phyloP scores from a whole-genome alignment of 2,888 invertebrate species.

The Parasteatoda lunata region DNA sequence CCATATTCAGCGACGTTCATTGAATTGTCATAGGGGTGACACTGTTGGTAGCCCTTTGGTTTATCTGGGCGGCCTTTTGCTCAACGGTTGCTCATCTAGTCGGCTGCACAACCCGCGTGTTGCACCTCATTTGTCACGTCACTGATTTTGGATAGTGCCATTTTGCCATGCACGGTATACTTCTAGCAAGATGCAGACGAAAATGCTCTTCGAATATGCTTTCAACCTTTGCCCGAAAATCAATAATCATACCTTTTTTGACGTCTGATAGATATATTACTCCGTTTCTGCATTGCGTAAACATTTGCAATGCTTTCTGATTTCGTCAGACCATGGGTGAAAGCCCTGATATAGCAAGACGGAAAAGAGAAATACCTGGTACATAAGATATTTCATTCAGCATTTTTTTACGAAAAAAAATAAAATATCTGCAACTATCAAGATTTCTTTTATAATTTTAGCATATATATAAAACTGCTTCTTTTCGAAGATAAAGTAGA shows the following conservation, averaged over 20 bases:
- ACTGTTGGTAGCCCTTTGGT: constrained; percentile 12
- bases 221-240: constrained; percentile 5
- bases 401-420: no score
- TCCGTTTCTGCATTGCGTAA: constrained; percentile 11
- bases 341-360: no score
- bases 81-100: constrained; percentile 21
- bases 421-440: no score
- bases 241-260: constrained; percentile 8
- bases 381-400: no score
- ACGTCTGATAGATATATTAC: not conserved
- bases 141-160: not conserved
- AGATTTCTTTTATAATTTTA: no score
- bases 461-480: no score
- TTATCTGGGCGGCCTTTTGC: not conserved
- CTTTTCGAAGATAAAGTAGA: no score
- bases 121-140: constrained; percentile 9
- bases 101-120: not conserved
- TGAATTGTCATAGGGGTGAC: constrained; percentile 14
- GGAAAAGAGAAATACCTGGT: no score
- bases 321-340: not conserved
- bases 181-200: no score
- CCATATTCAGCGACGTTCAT: constrained; percentile 19
- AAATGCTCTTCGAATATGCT: not conserved
- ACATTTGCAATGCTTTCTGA: constrained; percentile 16
- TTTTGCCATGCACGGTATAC: no score